Percentiles rank a stretch among this genome's conserved stretches.
These are phyloP conservation scores for Armadillidium nasatum DNA, from an alignment of 1,140 invertebrate genomes.

Conservation along the genomic window DNA sequence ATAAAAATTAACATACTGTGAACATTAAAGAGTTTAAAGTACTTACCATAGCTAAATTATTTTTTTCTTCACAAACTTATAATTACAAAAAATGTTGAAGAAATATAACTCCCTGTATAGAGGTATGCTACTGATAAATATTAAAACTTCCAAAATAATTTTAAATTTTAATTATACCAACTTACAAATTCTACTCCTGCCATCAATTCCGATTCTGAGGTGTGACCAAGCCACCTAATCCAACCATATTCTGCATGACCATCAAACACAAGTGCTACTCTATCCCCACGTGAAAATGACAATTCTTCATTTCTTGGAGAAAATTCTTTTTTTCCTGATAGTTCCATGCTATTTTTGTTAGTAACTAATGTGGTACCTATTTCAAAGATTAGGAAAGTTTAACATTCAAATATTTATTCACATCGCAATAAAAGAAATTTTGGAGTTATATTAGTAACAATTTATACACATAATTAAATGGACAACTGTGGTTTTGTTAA, in stretches of 20 bases:
- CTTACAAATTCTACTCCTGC: constrained; percentile 3
- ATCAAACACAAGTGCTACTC: background rate
- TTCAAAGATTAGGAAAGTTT: no score
- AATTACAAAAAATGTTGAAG: background rate
- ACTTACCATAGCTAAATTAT: background rate
- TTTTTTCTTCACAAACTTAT: background rate
- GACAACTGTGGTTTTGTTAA: no score
- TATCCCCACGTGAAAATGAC: background rate
- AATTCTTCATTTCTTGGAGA: background rate
- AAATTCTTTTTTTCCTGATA: background rate
- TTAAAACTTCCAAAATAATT: background rate
- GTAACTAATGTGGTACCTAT: no score
- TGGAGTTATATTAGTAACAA: no score
- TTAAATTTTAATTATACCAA: background rate
- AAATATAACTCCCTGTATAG: background rate
- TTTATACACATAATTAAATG: no score
- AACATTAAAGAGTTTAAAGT: background rate
- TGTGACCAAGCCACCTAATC: background rate
- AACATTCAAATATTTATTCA: no score
- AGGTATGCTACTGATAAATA: background rate
- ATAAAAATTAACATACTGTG: background rate
- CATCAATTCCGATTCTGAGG: background rate
- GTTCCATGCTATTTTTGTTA: background rate
- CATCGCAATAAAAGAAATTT: no score
- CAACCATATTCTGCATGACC: background rate